Evolutionary conservation across 2,888 invertebrate species (phyloP).

Genomic region (Lypha dubia): DNA sequence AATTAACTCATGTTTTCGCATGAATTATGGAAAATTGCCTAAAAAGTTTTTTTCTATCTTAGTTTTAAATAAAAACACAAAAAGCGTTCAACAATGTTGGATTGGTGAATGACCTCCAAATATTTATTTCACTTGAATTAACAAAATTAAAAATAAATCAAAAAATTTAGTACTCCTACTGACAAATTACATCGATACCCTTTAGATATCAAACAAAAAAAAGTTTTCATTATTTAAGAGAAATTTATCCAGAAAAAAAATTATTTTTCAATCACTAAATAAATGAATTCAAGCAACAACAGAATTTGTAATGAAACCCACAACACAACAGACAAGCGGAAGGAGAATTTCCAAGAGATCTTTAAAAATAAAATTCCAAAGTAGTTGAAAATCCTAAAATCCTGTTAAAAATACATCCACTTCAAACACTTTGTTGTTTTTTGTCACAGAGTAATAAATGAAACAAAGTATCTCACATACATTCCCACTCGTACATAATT

Average conservation of each 20-base stretch:
- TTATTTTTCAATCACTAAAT: constrained; percentile 22
- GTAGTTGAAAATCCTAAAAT: constrained; percentile 61
- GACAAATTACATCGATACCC: constrained; percentile 24
- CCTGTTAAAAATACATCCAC: constrained; percentile 53
- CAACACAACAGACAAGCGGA: neutral
- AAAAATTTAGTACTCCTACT: neutral
- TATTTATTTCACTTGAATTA: no score
- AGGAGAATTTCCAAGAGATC: constrained; percentile 11
- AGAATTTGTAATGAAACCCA: no score
- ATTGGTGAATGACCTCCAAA: no score
- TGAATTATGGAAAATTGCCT: no score
- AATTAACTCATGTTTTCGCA: no score
- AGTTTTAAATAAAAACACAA: no score
- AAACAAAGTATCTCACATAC: constrained; percentile 5
- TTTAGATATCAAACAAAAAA: neutral
- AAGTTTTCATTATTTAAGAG: neutral
- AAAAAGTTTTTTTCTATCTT: no score
- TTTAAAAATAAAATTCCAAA: constrained; percentile 29
- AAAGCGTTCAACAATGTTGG: no score
- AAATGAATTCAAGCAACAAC: constrained; percentile 39
- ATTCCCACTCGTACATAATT: no score
- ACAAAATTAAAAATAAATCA: constrained; percentile 3
- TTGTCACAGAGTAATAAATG: constrained; percentile 32
- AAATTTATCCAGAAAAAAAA: constrained; percentile 32
- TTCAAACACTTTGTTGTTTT: constrained; percentile 51